A percentile compares a stretch with the other conserved stretches of the same genome.
phyloP scores from a whole-genome alignment of 2,888 invertebrate genomes.

The Actias luna region DNA sequence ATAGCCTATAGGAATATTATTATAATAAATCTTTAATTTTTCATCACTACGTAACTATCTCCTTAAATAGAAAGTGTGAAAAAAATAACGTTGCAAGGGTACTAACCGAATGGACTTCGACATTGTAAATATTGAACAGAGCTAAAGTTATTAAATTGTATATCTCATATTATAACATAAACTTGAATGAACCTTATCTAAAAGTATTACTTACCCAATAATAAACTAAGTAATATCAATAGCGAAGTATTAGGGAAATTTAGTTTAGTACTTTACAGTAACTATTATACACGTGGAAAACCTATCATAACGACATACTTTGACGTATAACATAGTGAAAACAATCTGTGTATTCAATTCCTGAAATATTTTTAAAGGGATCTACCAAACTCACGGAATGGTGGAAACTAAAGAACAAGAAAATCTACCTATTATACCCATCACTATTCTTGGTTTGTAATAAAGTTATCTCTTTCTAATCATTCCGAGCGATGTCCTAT shows the following conservation, averaged over 20 bases:
- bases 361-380: not conserved
- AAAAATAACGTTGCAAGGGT: not conserved
- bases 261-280: not conserved
- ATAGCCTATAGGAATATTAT: not conserved
- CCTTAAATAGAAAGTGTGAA: not conserved
- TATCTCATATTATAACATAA: too few relatives aligned
- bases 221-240: not conserved
- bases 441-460: not conserved
- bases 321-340: too few relatives aligned
- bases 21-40: not conserved
- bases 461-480: not conserved
- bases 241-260: not conserved
- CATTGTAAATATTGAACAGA: not conserved
- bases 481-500: too few relatives aligned
- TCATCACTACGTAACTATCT: not conserved
- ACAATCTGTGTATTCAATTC: not conserved
- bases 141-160: too few relatives aligned
- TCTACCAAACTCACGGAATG: not conserved
- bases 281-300: not conserved
- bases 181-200: not conserved
- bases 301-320: not conserved
- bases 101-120: not conserved
- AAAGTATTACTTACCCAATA: not conserved
- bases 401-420: not conserved
- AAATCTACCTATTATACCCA: not conserved